These are phyloP conservation scores for Euthynnus affinis DNA, from an alignment of 2,797 vertebrate genomes.

Conservation along the genomic window DNA sequence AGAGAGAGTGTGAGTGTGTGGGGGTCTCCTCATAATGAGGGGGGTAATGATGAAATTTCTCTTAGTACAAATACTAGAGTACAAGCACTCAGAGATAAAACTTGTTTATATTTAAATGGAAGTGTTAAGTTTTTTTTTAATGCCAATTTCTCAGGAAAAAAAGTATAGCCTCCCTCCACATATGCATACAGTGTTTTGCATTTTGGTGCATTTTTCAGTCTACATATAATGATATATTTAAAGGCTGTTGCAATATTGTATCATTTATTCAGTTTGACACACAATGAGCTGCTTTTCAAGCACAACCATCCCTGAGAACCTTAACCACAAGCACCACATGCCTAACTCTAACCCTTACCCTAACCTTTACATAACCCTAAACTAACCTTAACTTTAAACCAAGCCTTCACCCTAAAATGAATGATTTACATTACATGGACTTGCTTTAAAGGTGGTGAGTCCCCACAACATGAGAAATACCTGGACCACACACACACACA, in stretches of 20 bases:
- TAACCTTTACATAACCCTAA: too few relatives aligned
- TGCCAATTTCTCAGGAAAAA: background rate
- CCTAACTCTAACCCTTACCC: too few relatives aligned
- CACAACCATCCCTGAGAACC: background rate
- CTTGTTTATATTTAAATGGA: background rate
- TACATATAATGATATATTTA: background rate
- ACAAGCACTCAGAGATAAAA: constrained; percentile 4
- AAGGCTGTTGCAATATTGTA: background rate
- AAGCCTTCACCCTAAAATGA: too few relatives aligned
- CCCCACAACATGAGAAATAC: too few relatives aligned
- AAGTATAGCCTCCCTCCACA: background rate
- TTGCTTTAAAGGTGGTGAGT: too few relatives aligned
- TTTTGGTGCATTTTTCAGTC: background rate
- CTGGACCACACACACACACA: too few relatives aligned
- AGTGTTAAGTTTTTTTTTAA: background rate
- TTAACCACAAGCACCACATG: too few relatives aligned
- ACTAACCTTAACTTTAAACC: too few relatives aligned
- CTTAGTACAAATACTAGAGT: background rate
- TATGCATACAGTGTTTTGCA: background rate
- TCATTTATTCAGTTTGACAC: constrained; percentile 3
- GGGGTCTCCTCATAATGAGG: background rate
- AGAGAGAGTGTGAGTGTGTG: background rate
- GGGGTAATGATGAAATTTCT: constrained; percentile 14
- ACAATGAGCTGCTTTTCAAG: background rate
- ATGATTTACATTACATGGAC: too few relatives aligned